These are phyloP conservation scores for Trididemnum miniatum DNA, from an alignment of 23 tunicate species.

Conservation along the genomic window DNA sequence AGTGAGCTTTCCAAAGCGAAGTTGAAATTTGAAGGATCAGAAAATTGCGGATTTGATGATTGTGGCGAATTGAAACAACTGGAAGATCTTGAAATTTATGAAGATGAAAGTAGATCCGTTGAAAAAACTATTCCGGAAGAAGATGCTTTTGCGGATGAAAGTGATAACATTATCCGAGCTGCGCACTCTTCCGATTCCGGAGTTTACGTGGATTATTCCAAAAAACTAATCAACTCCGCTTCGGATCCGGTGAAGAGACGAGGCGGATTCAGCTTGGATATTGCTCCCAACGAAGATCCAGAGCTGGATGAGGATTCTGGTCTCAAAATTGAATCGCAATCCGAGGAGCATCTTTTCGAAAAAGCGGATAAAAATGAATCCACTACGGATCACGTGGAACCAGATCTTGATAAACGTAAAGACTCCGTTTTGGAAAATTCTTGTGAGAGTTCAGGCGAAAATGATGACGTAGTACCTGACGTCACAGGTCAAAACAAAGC, in stretches of 20 bases:
- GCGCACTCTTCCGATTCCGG: constrained; percentile 45
- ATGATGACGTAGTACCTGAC: background rate
- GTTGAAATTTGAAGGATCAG: too few species aligned
- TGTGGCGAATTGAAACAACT: background rate
- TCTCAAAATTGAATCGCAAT: background rate
- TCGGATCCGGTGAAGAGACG: constrained; percentile 7
- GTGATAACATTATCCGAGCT: constrained; percentile 1
- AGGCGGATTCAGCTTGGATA: constrained; percentile 30
- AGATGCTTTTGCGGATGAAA: background rate
- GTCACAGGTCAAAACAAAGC: too few species aligned
- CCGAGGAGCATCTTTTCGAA: background rate
- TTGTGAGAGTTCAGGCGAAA: background rate
- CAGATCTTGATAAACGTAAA: background rate
- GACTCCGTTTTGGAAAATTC: constrained; percentile 14
- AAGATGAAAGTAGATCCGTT: background rate
- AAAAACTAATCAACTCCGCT: background rate
- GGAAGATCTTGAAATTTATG: background rate
- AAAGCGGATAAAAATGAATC: too few species aligned
- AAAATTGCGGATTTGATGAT: background rate
- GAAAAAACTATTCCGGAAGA: background rate
- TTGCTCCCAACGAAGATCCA: constrained; percentile 7
- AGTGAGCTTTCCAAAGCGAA: background rate
- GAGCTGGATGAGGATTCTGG: background rate
- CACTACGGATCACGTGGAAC: background rate
- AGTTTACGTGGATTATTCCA: constrained; percentile 10